phyloP scores from a whole-genome alignment of 2,888 invertebrate species.

The Teinopalpus imperialis region DNA sequence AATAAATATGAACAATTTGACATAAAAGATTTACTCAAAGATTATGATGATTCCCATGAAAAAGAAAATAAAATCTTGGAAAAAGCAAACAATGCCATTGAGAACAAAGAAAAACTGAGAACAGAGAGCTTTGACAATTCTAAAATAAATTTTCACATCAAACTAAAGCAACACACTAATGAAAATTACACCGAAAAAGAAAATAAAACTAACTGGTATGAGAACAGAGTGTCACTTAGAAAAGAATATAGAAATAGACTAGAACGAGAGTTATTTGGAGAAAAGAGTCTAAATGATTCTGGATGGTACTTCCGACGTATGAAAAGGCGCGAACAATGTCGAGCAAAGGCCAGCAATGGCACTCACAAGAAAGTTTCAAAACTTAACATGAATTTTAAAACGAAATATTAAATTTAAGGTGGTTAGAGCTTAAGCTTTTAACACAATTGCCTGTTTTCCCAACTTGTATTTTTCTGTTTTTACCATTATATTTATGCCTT shows the following conservation, averaged over 20 bases:
- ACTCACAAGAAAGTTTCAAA: constrained; percentile 57
- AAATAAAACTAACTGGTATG: constrained; percentile 51
- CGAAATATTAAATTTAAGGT: constrained; percentile 20
- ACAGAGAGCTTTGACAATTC: constrained; percentile 32
- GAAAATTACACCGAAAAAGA: constrained; percentile 21
- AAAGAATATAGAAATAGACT: constrained; percentile 62
- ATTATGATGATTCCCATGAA: constrained; percentile 61
- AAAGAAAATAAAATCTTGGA: constrained; percentile 42
- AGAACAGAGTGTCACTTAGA: constrained; percentile 57
- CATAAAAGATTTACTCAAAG: constrained; percentile 67
- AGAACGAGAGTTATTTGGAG: constrained; percentile 60
- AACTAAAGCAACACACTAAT: constrained; percentile 15
- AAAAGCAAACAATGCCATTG: constrained; percentile 39
- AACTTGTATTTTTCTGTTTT: too few relatives aligned
- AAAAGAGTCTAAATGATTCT: constrained; percentile 54
- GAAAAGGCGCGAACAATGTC: constrained; percentile 70
- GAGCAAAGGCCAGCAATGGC: constrained; percentile 60
- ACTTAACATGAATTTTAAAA: constrained; percentile 50
- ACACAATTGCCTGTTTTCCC: too few relatives aligned
- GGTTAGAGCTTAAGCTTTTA: too few relatives aligned
- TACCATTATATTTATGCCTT: too few relatives aligned
- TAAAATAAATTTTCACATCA: constrained; percentile 41
- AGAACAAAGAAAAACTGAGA: constrained; percentile 41
- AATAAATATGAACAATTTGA: constrained; percentile 74
- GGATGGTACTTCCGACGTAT: constrained; percentile 75